Base-by-base conservation (phyloP, 2,888 invertebrate genomes). In the Leistus spinibarbis region DNA sequence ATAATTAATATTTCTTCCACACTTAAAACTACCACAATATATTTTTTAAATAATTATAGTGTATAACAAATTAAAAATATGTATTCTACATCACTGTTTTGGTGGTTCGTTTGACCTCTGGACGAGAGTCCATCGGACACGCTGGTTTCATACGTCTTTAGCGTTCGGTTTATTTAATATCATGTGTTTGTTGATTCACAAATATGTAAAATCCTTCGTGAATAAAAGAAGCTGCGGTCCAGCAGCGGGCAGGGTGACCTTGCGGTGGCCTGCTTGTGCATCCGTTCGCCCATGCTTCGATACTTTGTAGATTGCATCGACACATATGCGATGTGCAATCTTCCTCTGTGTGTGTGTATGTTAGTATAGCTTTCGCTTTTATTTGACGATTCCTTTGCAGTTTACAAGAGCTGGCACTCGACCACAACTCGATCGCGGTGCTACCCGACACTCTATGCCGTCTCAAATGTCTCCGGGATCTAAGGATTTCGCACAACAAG, bases 391-490 rank as follows among this genome's bases (percentile, higher is more conserved):
- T 40, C 13, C 13, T 40, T 40, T 40, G 4, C 87, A 93, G 93
- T 83, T 86, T 93, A 82, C 90, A 90, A 83, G 92, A 93, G 84
- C 85, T 94, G 77, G 88, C 91, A 79, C 86, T 92, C 80, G 92
- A 92, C 86, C 90, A 92, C 84, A 93, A 93, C 89, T 90, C 90
- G 82, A 86, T 93, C 79, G 88, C 88, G 80, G 89, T 90, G 65
- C 81, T 93, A 79, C 90, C 90, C 40, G 87, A 89, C 77, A 87
- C 89, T 79, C 85, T 90, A 80, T 88, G 90, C 79, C 87, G 88
- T 77, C 86, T 93, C 79, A 88, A 88, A 76, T 87, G 88, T 77
- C 86, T 93, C 79, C 88, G 89, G 78, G 87, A 86, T 67, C 86
- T 93, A 73, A 89, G 89, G 76, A 89, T 91, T 74, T 87, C 88